Percentiles rank a stretch among this genome's conserved stretches.
phyloP scores from a whole-genome alignment of 2,797 vertebrate genomes.

The Urophycis tenuis region DNA sequence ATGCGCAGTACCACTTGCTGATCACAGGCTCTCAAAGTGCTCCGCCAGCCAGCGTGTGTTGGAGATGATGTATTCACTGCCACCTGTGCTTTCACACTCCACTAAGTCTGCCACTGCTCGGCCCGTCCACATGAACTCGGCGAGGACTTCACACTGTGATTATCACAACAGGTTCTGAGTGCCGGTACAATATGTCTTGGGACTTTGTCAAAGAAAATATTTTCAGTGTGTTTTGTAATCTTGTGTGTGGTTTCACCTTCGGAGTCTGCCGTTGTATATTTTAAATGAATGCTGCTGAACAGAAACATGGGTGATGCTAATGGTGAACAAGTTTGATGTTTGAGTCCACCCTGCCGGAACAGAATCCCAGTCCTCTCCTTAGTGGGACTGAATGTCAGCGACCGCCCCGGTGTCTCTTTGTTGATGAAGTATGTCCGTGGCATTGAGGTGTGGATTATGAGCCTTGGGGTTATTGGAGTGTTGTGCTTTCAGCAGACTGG shows the following conservation, averaged over 20 bases:
- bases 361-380: background rate
- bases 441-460: conserved; percentile 53
- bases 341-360: background rate
- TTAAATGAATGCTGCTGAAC: background rate
- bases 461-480: conserved; percentile 42
- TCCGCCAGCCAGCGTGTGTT: background rate
- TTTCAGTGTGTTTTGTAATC: background rate
- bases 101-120: background rate
- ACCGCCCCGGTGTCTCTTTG: conserved; percentile 24
- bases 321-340: background rate
- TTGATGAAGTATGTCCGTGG: conserved; percentile 41
- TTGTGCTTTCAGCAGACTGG: conserved; percentile 60
- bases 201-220: too few relatives aligned
- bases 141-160: background rate
- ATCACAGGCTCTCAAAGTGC: background rate
- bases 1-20: conserved; percentile 1
- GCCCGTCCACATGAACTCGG: background rate
- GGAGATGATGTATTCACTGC: background rate
- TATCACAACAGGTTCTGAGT: background rate
- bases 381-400: too few relatives aligned
- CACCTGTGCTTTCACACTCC: background rate
- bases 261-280: background rate
- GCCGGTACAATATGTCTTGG: too few relatives aligned
- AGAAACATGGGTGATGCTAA: background rate
- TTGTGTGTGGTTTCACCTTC: background rate